Conservation (phyloP, 2,797 vertebrate species). For the Bradypodion pumilum region DNA sequence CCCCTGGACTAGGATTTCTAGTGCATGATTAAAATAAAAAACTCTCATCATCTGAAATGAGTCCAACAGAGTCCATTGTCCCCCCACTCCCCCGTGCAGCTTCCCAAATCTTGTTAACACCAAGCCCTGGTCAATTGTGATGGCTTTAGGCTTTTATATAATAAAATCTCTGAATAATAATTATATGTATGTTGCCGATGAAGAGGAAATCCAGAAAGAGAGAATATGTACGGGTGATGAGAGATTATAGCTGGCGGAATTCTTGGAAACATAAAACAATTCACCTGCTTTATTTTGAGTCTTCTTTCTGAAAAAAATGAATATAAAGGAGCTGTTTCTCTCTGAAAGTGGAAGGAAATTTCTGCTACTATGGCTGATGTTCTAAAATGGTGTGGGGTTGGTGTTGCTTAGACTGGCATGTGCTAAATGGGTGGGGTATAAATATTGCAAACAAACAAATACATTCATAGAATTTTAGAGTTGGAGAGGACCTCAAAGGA, state of each 20-base stretch:
- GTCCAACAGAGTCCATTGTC: constrained; percentile 48
- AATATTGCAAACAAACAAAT: too few relatives aligned
- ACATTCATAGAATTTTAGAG: too few relatives aligned
- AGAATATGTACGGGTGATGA: constrained; percentile 41
- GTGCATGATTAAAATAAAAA: constrained; percentile 19
- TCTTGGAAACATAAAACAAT: constrained; percentile 51
- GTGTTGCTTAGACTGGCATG: too few relatives aligned
- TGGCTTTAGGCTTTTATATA: constrained; percentile 49
- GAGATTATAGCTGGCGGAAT: constrained; percentile 26
- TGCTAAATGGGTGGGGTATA: too few relatives aligned
- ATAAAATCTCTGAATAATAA: constrained; percentile 54
- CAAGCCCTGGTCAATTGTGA: constrained; percentile 38
- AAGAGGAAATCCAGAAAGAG: constrained; percentile 26
- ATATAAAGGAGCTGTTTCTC: constrained; percentile 22
- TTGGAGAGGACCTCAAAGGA: neutral
- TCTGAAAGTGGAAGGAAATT: neutral
- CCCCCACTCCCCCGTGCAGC: constrained; percentile 7
- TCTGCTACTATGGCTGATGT: neutral
- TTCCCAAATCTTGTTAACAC: constrained; percentile 50
- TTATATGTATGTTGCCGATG: constrained; percentile 53
- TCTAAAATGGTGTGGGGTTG: neutral
- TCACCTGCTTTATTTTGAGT: constrained; percentile 7
- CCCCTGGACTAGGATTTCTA: constrained; percentile 37
- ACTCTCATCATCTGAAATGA: constrained; percentile 51
- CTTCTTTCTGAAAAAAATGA: constrained; percentile 30